A percentile compares a stretch with the other conserved stretches of the same genome.
Conservation (phyloP, 2,888 invertebrate genomes). For the Ernsta delagoae region DNA sequence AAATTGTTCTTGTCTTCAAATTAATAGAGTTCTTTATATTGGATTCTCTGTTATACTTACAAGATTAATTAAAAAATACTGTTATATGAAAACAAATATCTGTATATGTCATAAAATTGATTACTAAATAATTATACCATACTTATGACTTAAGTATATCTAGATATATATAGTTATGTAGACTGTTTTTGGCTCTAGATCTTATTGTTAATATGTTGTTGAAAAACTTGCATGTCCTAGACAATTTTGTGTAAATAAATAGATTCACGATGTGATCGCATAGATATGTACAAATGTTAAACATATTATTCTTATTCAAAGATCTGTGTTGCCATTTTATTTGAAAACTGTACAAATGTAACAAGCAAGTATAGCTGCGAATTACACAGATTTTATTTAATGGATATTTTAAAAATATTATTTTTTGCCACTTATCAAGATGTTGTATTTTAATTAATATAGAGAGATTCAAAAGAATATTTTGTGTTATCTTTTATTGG, state of each 20-base stretch:
- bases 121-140: constrained; percentile 25
- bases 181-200: constrained; percentile 60
- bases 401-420: constrained; percentile 24
- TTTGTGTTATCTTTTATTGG: no score
- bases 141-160: constrained; percentile 47
- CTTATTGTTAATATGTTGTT: constrained; percentile 71
- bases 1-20: no score
- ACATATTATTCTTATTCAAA: constrained; percentile 36
- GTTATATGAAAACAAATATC: constrained; percentile 48
- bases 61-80: constrained; percentile 18
- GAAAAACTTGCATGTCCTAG: constrained; percentile 66
- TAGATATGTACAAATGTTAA: constrained; percentile 49
- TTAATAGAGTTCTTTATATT: not conserved
- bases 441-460: constrained; percentile 31
- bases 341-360: constrained; percentile 74
- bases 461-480: constrained; percentile 22
- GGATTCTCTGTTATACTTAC: not conserved
- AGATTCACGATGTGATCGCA: constrained; percentile 51
- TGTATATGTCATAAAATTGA: constrained; percentile 76
- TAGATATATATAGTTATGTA: constrained; percentile 44
- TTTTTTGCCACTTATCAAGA: constrained; percentile 30
- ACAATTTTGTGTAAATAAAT: constrained; percentile 72
- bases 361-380: constrained; percentile 49
- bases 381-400: constrained; percentile 30
- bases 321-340: constrained; percentile 51